Base-by-base conservation (phyloP, 1,140 invertebrate species). In the Drosophila littoralis region DNA sequence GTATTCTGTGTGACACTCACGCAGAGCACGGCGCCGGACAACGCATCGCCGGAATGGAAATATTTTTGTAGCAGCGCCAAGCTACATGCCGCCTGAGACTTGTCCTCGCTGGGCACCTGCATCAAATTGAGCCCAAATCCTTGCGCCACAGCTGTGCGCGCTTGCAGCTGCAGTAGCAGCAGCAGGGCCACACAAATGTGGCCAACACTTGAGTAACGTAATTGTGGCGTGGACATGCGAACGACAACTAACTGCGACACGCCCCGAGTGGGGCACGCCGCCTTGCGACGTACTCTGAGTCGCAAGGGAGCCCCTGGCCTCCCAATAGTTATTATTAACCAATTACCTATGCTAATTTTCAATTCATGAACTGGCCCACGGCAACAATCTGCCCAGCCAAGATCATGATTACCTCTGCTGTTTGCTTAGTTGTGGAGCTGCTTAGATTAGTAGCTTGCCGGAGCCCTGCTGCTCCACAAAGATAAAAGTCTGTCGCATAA, bases 111-210 rank as follows among this genome's bases (percentile, higher is more conserved):
- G 7, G 69, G 52, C 8, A 91, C 63, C 57, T 79, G 76, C 52
- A 91, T 91, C 7, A 91, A 54, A 51, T 80, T 91, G 1, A 89
- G 52, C 10, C 90, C 86, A n/a, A 91, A 91, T n/a, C 79, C 79
- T 7, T 22, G 7, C 7, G 36, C 50, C 6, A 9, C 38, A 12
- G 22, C 17, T 7, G 13, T 6, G 13, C 43, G 51, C 22, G 55
- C 22, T 7, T 38, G 12, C 22, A 68, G 40, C 9, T 59, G 51
- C 28, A 77, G 15, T 64, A 77, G 10, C 68, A 77, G 33, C 51
- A 54, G 32, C 33, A 36, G 33, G 2, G 13, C 36, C 42, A 58
- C 1, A 22, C 46, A 52, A 64, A 50, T 43, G 59, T n/a, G 33
- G 42, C 54, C 54, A 57, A 12, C 40, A 22, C 43, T 22, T 9